Evolutionary conservation across 2,113 vertebrate genomes (phyloP), one percentile per base, ranked within the genome.

Genomic region (Silurus asotus): DNA sequence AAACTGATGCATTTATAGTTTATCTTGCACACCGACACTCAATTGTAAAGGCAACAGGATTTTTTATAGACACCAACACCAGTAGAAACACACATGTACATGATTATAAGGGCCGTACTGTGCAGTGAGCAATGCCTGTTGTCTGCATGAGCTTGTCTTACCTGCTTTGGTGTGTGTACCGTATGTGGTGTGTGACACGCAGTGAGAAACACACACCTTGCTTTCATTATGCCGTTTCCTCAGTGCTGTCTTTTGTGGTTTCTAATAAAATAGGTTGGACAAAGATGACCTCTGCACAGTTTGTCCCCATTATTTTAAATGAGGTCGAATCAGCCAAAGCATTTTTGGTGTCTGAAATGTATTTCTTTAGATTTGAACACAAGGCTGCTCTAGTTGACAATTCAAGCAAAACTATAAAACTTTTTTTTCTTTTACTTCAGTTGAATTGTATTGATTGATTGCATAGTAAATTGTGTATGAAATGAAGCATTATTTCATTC

Each of bases 81-180:
- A 59, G 17, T 28, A 59, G 15, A 59, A 45, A 59, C 55, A 2
- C 56, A 79, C 55, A 58, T 10, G 17, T 61, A 79, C 77, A 61
- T 5, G 0, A 28, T 49, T 48, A 53, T 67, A 25, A 67, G 45
- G 61, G 10, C 48, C 55, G 45, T 53, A 45, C 37, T 20, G 64
- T 25, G 11, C 81, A 69, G 67, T 75, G 7, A 49, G 45, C 65
- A 56, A 17, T 74, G 64, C 25, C 19, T 3, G 49, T 37, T 83
- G 4, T 76, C 53, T 87, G 88, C 88, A 87, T 89, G 83, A 74
- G 72, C 86, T 74, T 69, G 45, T 25, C 61, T 25, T 65, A 55
- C 53, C 82, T 37, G 64, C 65, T 69, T 86, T 55, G 15, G 48
- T 78, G 75, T 85, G 61, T 56, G 80, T 78, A 58, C 58, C 45